Evolutionary conservation across 2,888 invertebrate genomes (phyloP), one percentile per base, ranked within the genome.

Genomic region (Drosophila gaucha): DNA sequence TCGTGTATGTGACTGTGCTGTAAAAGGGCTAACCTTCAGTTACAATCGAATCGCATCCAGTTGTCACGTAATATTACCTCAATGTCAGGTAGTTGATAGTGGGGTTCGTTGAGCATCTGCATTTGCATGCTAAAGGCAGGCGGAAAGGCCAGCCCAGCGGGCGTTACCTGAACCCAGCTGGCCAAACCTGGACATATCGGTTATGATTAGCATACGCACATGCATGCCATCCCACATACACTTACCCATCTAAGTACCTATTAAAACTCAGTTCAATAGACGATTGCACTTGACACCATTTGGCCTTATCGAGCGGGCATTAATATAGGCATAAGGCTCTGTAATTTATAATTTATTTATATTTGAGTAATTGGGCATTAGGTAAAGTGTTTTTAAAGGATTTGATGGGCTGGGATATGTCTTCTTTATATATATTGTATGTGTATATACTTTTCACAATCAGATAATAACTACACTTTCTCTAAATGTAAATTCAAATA

Each of bases 31-130:
- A 78, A 78, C 80, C 80, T 82, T 82, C 74, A 49, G 8, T 50
- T 60, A 68, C 44, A 66, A 24, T 2, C 38, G 20, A 18, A 10
- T 51, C 18, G 47, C 44, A 26, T 26, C 38, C 50, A 49, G 35
- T 51, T 58, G 58, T 86, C 82, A 82, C 82, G 82, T 82, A 86
- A 55, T 52, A 43, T 82, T 82, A 75, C 82, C 78, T 78, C 75
- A 83, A 74, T 86, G 80, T 63, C 80, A 52, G 43, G 22, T 18
- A 38, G 26, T 41, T 16, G 41, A 16, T 26, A 41, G 41, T 24
- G 24, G 26, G 39, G n/a, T n/a, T n/a, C n/a, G n/a, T 44, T 56
- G 47, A 50, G 68, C 80, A 79, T 78, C 80, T 67, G 72, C 67
- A 86, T 82, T 82, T 69, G 80, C 87, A 82, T 82, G 85, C 85